These are phyloP conservation scores for Calyptommatus sinebrachiatus DNA, from an alignment of 2,113 vertebrate genomes.

Conservation along the genomic window DNA sequence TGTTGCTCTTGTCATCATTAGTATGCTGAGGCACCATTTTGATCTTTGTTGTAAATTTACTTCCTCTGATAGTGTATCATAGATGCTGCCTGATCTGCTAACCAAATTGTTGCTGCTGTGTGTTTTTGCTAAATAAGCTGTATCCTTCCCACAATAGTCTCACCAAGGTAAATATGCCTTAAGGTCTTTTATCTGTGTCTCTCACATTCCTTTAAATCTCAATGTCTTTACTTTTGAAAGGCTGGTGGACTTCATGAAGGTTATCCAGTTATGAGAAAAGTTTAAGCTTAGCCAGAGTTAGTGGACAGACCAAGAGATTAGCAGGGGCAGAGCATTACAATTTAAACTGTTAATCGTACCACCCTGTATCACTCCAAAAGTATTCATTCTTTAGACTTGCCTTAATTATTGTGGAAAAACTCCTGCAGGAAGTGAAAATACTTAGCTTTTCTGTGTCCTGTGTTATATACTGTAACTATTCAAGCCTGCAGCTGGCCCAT, in stretches of 20 bases:
- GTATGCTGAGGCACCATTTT: constrained; percentile 59
- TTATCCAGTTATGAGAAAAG: background rate
- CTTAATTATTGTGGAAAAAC: too few relatives aligned
- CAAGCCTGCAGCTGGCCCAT: too few relatives aligned
- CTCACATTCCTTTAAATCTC: background rate
- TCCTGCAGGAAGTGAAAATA: too few relatives aligned
- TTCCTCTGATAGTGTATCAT: constrained; percentile 50
- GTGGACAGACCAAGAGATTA: too few relatives aligned
- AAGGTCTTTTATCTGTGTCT: background rate
- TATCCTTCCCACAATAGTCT: background rate
- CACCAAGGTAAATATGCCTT: background rate
- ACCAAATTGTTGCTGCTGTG: constrained; percentile 30
- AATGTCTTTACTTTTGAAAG: background rate
- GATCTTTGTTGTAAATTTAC: constrained; percentile 55
- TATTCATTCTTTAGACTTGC: too few relatives aligned
- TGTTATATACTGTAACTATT: too few relatives aligned
- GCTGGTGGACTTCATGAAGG: background rate
- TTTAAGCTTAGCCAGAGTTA: too few relatives aligned
- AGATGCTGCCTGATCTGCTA: constrained; percentile 44
- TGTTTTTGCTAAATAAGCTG: constrained; percentile 6
- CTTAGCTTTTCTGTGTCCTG: too few relatives aligned
- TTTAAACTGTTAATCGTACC: too few relatives aligned
- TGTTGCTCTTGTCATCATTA: constrained; percentile 37
- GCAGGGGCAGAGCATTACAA: too few relatives aligned
- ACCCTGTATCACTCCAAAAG: too few relatives aligned